Evolutionary conservation across 2,797 vertebrate genomes (phyloP), one percentile per base, ranked within the genome.

Genomic region (Hydrolagus colliei): DNA sequence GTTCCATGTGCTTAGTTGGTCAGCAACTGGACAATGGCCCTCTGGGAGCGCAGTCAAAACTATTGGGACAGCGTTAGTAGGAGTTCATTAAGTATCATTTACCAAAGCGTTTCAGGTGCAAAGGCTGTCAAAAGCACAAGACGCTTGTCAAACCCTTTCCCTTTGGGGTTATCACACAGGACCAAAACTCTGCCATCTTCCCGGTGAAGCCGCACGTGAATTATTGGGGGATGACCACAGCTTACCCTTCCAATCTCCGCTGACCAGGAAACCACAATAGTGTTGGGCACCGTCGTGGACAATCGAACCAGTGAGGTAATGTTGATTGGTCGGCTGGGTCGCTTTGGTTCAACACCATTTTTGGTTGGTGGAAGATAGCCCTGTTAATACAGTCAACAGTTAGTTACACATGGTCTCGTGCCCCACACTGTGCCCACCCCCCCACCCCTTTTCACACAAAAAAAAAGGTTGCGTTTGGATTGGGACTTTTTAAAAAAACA

Each of bases 321-420:
- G 91, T 99, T 99, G 93, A 99, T 98, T 91, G 98, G 96, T 93
- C 97, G 93, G 93, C 98, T 99, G 88, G 97, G 97, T 92, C 98
- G 95, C 94, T 99, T 99, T 93, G 98, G 98, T 95, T 99, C 98
- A 1, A 99, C 98, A 86, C 98, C 98, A 68, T 98, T 99, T 97
- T 99, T 99, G 95, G 98, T 99, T 93, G 98, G 98, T 92, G 98
- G 98, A 93, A 99, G 97, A 90, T 98, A 99, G 90, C 98, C 97
- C 98, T 99, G 86, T 72, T 87, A 65, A 78, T 32, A 14, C 20
- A 86, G 73, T 27, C 61, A 61, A 73, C 27, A 86, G 52, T 77
- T 74, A 75, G 52, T 77, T 74, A 74, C 72, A 35, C 35, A 68
- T 3, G 72, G 2, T 35, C 16, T 86, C 59, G 35, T 52, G 41